phyloP scores from a whole-genome alignment of 2,888 invertebrate species.

The Hirtodrosophila confusa region DNA sequence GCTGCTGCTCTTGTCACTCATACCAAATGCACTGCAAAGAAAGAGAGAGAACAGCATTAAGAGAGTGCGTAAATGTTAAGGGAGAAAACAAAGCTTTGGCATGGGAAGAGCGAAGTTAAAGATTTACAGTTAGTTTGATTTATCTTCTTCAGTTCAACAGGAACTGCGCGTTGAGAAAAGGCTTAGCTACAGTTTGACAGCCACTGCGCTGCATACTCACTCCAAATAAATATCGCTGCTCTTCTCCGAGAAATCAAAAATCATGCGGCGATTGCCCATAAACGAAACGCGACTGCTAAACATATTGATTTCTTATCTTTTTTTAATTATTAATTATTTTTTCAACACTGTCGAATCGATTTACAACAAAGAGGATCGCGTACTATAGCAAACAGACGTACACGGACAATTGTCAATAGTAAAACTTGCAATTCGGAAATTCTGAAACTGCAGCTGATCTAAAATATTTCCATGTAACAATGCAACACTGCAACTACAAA shows the following conservation, averaged over 20 bases:
- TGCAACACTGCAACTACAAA: slow-evolving; percentile 57
- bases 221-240: slow-evolving; percentile 80
- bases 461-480: slow-evolving; percentile 66
- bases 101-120: neutral
- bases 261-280: slow-evolving; percentile 82
- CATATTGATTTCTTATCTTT: slow-evolving; percentile 58
- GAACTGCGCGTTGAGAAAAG: neutral
- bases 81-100: slow-evolving; percentile 1
- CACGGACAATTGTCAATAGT: slow-evolving; percentile 54
- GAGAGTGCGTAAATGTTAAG: neutral
- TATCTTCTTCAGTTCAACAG: neutral
- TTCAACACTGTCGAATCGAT: slow-evolving; percentile 58
- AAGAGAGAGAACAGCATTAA: slow-evolving; percentile 9
- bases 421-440: slow-evolving; percentile 19
- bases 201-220: slow-evolving; percentile 71
- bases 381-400: slow-evolving; percentile 53
- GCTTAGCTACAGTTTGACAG: neutral
- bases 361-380: slow-evolving; percentile 60
- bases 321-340: slow-evolving; percentile 15
- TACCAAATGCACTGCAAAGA: slow-evolving; percentile 83
- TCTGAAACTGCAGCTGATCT: slow-evolving; percentile 18
- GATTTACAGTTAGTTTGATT: slow-evolving; percentile 8
- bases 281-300: slow-evolving; percentile 78
- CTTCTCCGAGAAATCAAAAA: slow-evolving; percentile 83
- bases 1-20: slow-evolving; percentile 84